Conservation (phyloP, 1,140 invertebrate species). For the Micrasema longulum region DNA sequence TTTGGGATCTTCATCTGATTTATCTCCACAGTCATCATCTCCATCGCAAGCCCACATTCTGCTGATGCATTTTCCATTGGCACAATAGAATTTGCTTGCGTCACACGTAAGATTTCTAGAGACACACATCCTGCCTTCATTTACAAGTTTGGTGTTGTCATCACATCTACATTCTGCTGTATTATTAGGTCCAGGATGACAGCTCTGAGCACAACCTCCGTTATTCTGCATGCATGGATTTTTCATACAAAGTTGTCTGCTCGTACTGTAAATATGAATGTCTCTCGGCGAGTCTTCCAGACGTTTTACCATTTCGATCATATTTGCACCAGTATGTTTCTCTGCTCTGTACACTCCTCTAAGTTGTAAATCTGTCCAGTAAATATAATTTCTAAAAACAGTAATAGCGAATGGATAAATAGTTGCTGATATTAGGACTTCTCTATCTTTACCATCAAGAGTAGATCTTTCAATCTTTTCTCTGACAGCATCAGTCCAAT, state of each 20-base stretch:
- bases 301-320: slow-evolving; percentile 93
- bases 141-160: slow-evolving; percentile 87
- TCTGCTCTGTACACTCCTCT: slow-evolving; percentile 95
- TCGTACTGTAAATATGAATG: slow-evolving; percentile 88
- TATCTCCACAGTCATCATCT: slow-evolving; percentile 95
- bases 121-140: slow-evolving; percentile 92
- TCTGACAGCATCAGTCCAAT: slow-evolving; percentile 97
- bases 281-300: slow-evolving; percentile 92
- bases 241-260: slow-evolving; percentile 82
- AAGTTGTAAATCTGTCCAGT: slow-evolving; percentile 97
- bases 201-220: slow-evolving; percentile 95
- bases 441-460: slow-evolving; percentile 83
- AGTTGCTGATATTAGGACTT: slow-evolving; percentile 87
- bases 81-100: slow-evolving; percentile 90
- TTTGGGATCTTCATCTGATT: slow-evolving; percentile 91
- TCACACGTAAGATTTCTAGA: slow-evolving; percentile 90
- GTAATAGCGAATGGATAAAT: slow-evolving; percentile 98
- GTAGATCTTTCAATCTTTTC: slow-evolving; percentile 97
- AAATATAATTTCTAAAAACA: slow-evolving; percentile 92
- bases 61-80: slow-evolving; percentile 94
- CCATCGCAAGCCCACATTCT: slow-evolving; percentile 97
- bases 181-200: slow-evolving; percentile 88
- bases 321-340: slow-evolving; percentile 95
- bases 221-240: slow-evolving; percentile 94
- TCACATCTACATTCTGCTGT: slow-evolving; percentile 90